phyloP scores from a whole-genome alignment of 1,140 invertebrate species.

The Pomacea maculata region DNA sequence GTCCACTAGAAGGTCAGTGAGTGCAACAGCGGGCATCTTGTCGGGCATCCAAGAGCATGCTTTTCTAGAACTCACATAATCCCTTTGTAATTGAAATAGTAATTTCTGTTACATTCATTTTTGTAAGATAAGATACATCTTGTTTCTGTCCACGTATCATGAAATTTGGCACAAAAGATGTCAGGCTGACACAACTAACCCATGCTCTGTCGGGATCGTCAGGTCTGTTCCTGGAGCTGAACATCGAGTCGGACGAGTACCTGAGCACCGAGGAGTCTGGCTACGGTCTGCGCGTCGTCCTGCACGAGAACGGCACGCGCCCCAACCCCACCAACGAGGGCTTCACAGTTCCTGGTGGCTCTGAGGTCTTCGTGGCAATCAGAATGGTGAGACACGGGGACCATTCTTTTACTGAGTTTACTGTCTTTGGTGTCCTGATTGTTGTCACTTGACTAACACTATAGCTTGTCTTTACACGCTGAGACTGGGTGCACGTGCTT shows the following conservation, averaged over 20 bases:
- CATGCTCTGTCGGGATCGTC: background rate
- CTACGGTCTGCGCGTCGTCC: conserved; percentile 12
- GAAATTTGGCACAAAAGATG: too few species aligned
- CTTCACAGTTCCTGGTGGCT: conserved; percentile 1
- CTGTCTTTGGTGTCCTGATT: too few species aligned
- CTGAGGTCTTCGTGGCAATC: background rate
- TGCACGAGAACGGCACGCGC: conserved; percentile 18
- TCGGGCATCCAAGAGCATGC: background rate
- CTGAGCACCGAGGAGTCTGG: background rate
- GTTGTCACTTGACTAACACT: too few species aligned
- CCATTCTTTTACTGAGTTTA: background rate
- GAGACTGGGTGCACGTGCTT: too few species aligned
- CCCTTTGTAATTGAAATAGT: too few species aligned
- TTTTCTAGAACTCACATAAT: background rate
- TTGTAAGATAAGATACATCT: too few species aligned
- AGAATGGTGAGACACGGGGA: background rate
- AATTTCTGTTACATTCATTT: too few species aligned
- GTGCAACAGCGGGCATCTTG: too few species aligned
- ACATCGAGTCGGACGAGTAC: conserved; percentile 12
- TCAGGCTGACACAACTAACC: background rate
- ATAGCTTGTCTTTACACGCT: too few species aligned
- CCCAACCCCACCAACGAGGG: conserved; percentile 10
- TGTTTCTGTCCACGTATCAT: too few species aligned
- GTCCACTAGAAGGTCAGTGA: too few species aligned
- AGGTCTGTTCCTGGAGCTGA: background rate